These are phyloP conservation scores for Phanerotoma sp. DNA, from an alignment of 2,888 invertebrate species.

Conservation along the genomic window DNA sequence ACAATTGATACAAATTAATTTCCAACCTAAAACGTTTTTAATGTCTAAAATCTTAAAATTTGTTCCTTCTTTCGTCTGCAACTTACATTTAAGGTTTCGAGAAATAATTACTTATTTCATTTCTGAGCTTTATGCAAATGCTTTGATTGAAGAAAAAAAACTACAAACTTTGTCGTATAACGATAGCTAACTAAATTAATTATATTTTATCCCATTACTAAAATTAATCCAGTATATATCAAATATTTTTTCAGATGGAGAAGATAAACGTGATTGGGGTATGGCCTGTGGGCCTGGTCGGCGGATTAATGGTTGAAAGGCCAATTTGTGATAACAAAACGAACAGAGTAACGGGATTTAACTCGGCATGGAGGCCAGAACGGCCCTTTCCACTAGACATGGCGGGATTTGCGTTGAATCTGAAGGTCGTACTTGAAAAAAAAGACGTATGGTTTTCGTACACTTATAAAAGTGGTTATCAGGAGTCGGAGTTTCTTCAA, in stretches of 20 bases:
- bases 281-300: slow-evolving; percentile 96
- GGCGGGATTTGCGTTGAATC: slow-evolving; percentile 93
- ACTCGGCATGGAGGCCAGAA: slow-evolving; percentile 84
- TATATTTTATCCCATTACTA: too few relatives aligned
- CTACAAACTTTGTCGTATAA: too few relatives aligned
- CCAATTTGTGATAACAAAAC: slow-evolving; percentile 72
- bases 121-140: too few relatives aligned
- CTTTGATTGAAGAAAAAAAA: too few relatives aligned
- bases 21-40: too few relatives aligned
- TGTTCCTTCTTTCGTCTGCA: too few relatives aligned
- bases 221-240: too few relatives aligned
- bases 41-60: too few relatives aligned
- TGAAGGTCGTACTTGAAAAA: slow-evolving; percentile 70
- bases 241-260: slow-evolving; percentile 66
- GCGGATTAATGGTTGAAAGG: slow-evolving; percentile 89
- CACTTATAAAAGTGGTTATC: slow-evolving; percentile 84
- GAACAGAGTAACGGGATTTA: slow-evolving; percentile 65
- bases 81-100: too few relatives aligned
- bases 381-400: slow-evolving; percentile 96
- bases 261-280: slow-evolving; percentile 83
- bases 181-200: too few relatives aligned
- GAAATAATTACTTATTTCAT: too few relatives aligned
- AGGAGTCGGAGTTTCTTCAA: slow-evolving; percentile 82
- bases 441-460: slow-evolving; percentile 79
- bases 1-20: too few relatives aligned